phyloP scores from a whole-genome alignment of 2,888 invertebrate species.

The Macaria notata region DNA sequence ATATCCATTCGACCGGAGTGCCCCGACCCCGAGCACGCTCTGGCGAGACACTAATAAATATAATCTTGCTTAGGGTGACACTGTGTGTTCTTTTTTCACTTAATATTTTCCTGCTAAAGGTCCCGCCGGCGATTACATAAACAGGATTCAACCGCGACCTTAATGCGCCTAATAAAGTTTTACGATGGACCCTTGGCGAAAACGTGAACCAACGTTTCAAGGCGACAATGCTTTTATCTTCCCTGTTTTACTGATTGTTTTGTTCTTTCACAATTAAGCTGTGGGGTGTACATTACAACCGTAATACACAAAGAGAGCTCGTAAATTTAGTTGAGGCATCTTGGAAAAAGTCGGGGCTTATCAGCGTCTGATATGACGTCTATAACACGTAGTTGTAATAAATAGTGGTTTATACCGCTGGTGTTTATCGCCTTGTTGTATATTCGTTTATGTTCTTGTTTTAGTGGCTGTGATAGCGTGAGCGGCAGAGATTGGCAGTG shows the following conservation, averaged over 20 bases:
- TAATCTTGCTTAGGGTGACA: conserved; percentile 69
- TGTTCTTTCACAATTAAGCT: conserved; percentile 67
- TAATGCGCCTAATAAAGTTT: conserved; percentile 82
- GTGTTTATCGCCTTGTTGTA: conserved; percentile 14
- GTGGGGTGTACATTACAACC: conserved; percentile 42
- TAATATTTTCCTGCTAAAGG: conserved; percentile 79
- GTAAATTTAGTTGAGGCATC: conserved; percentile 15
- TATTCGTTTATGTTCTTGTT: conserved; percentile 3
- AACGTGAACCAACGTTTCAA: conserved; percentile 77
- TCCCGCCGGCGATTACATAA: conserved; percentile 80
- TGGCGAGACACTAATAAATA: conserved; percentile 55
- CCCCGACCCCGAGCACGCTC: conserved; percentile 38
- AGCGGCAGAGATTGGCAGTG: conserved; percentile 1
- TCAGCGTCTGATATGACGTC: conserved; percentile 8
- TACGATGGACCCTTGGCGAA: conserved; percentile 78
- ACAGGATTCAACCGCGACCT: conserved; percentile 82
- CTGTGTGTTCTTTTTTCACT: conserved; percentile 78
- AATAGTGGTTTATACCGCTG: conserved; percentile 15
- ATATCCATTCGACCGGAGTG: conserved; percentile 1
- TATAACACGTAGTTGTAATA: conserved; percentile 19
- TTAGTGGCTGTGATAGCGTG: conserved; percentile 1
- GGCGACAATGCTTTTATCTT: conserved; percentile 81
- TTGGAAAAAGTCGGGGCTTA: conserved; percentile 12
- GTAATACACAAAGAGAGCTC: conserved; percentile 19
- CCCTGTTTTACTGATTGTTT: conserved; percentile 77